These are phyloP conservation scores for Zeugodacus cucurbitae DNA, from an alignment of 1,140 invertebrate genomes.

Conservation along the genomic window DNA sequence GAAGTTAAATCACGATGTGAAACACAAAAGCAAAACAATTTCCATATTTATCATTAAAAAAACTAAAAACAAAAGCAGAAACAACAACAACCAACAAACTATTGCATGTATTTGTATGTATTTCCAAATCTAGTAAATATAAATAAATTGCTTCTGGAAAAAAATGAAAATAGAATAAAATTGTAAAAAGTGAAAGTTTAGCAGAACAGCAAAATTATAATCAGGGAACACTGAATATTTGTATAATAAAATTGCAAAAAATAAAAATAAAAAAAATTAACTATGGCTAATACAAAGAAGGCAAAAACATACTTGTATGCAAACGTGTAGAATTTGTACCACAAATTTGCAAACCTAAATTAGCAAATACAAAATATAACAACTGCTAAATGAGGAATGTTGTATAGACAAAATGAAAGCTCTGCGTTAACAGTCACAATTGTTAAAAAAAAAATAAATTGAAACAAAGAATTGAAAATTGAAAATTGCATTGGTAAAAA, in stretches of 20 bases:
- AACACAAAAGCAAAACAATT: background rate
- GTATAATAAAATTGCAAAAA: conserved; percentile 2
- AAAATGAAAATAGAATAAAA: conserved; percentile 2
- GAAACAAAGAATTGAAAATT: background rate
- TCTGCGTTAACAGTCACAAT: background rate
- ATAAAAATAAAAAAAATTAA: background rate
- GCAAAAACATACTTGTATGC: background rate
- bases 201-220: background rate
- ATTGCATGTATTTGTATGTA: conserved; percentile 18
- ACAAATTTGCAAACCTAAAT: background rate
- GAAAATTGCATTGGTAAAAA: background rate
- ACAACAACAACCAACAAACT: conserved; percentile 36
- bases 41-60: background rate
- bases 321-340: background rate
- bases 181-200: conserved; percentile 45
- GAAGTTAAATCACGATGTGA: background rate
- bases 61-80: background rate
- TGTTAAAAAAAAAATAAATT: background rate
- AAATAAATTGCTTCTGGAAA: background rate
- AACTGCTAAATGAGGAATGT: background rate
- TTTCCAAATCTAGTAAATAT: background rate
- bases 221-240: background rate
- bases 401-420: background rate
- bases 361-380: background rate
- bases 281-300: background rate